Conservation (phyloP, 2,888 invertebrate species). For the Eudemis profundana region DNA sequence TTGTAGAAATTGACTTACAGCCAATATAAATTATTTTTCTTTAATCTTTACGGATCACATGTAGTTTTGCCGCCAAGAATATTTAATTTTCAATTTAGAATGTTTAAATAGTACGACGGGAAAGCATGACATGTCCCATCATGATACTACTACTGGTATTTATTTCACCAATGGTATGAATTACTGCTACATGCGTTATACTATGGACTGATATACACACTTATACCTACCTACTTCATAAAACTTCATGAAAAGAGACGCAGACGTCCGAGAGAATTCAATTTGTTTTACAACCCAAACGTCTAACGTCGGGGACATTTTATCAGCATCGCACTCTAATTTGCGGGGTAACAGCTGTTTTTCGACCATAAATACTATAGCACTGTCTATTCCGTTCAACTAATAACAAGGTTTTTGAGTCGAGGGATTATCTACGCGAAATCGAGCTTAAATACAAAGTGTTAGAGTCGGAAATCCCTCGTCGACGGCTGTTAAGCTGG, state of each 20-base stretch:
- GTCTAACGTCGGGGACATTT: conserved; percentile 10
- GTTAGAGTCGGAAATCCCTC: conserved; percentile 43
- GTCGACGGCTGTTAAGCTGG: conserved; percentile 61
- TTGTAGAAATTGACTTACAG: too few relatives aligned
- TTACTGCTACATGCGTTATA: too few relatives aligned
- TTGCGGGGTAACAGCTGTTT: conserved; percentile 38
- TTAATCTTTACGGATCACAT: too few relatives aligned
- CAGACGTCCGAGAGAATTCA: conserved; percentile 21
- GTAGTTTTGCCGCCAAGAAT: too few relatives aligned
- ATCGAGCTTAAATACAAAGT: conserved; percentile 1
- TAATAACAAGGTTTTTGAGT: conserved; percentile 38
- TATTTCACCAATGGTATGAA: too few relatives aligned
- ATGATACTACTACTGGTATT: too few relatives aligned
- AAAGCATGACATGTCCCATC: too few relatives aligned
- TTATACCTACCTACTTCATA: not conserved
- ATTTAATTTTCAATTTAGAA: too few relatives aligned
- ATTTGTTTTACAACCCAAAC: conserved; percentile 29
- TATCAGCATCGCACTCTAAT: conserved; percentile 34
- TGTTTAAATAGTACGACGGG: too few relatives aligned
- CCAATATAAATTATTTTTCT: too few relatives aligned
- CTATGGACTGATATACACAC: too few relatives aligned
- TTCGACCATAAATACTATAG: conserved; percentile 41
- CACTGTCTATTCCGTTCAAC: conserved; percentile 20
- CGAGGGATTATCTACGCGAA: not conserved
- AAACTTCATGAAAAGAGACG: conserved; percentile 14